phyloP scores from a whole-genome alignment of 2,888 invertebrate genomes.

The Acrocyrtus sp. region DNA sequence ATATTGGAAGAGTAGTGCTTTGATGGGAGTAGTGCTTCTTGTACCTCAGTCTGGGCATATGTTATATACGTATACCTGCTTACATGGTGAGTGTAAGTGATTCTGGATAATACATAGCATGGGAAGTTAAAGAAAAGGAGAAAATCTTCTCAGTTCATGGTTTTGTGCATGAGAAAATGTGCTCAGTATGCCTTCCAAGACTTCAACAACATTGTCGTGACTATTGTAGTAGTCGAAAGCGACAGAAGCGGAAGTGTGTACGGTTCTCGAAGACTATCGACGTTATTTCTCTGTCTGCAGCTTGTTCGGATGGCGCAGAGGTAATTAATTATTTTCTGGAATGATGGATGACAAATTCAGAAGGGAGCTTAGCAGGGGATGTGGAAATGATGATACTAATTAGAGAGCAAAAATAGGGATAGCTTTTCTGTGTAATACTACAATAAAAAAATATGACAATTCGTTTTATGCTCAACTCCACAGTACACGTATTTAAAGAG shows the following conservation, averaged over 20 bases:
- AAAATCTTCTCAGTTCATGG: slow-evolving; percentile 30
- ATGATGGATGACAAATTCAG: neutral
- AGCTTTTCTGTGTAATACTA: no score
- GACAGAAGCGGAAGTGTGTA: slow-evolving; percentile 61
- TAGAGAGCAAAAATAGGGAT: no score
- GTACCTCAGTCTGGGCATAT: no score
- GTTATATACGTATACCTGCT: no score
- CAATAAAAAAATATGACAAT: no score
- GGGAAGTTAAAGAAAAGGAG: no score
- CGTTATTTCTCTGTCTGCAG: slow-evolving; percentile 58
- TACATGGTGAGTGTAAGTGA: no score
- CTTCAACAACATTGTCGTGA: slow-evolving; percentile 56
- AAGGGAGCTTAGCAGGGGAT: neutral
- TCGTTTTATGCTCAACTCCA: no score
- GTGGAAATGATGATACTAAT: neutral
- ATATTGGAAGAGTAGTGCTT: no score
- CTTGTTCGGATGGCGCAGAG: slow-evolving; percentile 54
- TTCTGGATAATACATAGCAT: no score
- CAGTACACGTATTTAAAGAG: no score
- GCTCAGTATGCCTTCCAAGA: slow-evolving; percentile 60
- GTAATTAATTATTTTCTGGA: slow-evolving; percentile 40
- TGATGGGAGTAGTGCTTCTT: no score
- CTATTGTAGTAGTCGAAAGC: slow-evolving; percentile 53
- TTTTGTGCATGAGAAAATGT: slow-evolving; percentile 50
- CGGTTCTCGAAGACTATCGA: slow-evolving; percentile 62